A percentile compares a stretch with the other conserved stretches of the same genome.
Conservation (phyloP, 2,113 vertebrate genomes). For the Crotalus helleri region DNA sequence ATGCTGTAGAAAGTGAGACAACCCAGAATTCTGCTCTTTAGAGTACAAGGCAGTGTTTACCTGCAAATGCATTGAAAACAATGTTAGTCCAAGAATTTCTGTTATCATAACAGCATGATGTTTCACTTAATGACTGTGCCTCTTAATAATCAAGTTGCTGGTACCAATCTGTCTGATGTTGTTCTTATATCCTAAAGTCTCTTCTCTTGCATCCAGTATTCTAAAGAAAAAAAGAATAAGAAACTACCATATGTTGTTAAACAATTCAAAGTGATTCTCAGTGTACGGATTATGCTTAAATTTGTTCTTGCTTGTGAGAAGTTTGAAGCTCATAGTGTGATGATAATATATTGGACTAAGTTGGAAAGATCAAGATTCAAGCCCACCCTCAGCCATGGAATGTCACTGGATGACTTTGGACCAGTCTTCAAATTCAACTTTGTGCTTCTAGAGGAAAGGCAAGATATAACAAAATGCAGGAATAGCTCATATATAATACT, state of each 20-base stretch:
- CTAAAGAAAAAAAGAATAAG: neutral
- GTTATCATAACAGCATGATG: neutral
- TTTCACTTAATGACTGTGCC: neutral
- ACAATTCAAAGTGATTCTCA: neutral
- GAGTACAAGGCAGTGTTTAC: neutral
- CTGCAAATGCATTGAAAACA: neutral
- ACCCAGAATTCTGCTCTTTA: neutral
- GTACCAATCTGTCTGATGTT: neutral
- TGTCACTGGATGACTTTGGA: neutral
- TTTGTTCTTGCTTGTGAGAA: neutral
- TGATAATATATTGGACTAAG: neutral
- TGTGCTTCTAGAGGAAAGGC: neutral
- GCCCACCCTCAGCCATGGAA: neutral
- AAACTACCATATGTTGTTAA: neutral
- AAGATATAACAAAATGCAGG: neutral
- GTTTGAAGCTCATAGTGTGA: neutral
- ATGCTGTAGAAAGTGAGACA: neutral
- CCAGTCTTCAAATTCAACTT: neutral
- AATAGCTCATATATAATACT: neutral
- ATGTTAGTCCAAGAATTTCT: neutral
- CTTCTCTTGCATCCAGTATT: neutral
- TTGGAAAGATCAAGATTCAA: neutral
- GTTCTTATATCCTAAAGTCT: neutral
- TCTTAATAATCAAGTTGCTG: neutral
- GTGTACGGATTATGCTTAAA: neutral